Percentiles rank a stretch among this genome's conserved stretches.
Evolutionary conservation across 2,888 invertebrate species (phyloP).

Genomic region (Tyria jacobaeae): DNA sequence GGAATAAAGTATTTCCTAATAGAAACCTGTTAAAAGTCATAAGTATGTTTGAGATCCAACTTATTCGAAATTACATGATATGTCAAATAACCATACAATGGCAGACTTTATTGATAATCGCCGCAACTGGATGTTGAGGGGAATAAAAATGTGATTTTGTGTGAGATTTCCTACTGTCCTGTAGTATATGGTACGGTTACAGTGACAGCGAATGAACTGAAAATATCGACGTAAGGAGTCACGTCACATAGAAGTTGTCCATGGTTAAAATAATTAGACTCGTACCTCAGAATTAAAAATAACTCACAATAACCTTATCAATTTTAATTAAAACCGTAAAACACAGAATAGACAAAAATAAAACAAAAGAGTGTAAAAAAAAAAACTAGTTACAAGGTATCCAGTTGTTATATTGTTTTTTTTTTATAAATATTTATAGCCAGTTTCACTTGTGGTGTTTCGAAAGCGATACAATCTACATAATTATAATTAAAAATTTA

Average conservation of each 20-base stretch:
- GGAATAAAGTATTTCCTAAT: no score
- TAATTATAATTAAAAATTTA: no score
- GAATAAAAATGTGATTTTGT: conserved; percentile 63
- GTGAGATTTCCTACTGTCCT: conserved; percentile 55
- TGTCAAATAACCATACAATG: conserved; percentile 53
- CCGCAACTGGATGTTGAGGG: conserved; percentile 35
- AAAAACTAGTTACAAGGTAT: no score
- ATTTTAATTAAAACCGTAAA: no score
- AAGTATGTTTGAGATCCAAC: conserved; percentile 5
- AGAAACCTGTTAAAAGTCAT: neutral
- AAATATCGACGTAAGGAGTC: neutral
- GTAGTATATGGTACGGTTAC: conserved; percentile 28
- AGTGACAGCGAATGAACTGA: conserved; percentile 32
- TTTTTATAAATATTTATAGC: no score
- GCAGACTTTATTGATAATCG: conserved; percentile 44
- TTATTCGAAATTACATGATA: conserved; percentile 9
- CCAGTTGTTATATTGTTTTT: no score
- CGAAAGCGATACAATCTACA: no score
- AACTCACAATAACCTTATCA: neutral
- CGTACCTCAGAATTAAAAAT: no score
- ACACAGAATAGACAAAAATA: no score
- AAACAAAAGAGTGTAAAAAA: no score
- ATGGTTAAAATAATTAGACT: neutral
- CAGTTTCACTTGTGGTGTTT: no score
- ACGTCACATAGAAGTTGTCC: no score